phyloP scores from a whole-genome alignment of 2,888 invertebrate genomes.

The Cosmia trapezina region DNA sequence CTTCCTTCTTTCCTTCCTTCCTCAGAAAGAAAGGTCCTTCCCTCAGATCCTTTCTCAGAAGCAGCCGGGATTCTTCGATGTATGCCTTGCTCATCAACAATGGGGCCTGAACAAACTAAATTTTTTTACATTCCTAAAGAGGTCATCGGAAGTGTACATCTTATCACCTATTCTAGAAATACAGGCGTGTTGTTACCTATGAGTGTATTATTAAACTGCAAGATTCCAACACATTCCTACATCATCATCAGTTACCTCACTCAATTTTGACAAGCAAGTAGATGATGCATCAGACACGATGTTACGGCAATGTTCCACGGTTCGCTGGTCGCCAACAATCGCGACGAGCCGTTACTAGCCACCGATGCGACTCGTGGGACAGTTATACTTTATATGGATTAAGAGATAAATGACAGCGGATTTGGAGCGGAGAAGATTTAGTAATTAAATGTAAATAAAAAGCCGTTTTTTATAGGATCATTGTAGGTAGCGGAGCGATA shows the following conservation, averaged over 20 bases:
- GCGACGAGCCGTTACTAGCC: constrained; percentile 70
- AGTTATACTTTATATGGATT: constrained; percentile 56
- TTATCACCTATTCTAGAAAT: not conserved
- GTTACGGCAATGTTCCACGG: constrained; percentile 72
- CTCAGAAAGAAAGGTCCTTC: no score
- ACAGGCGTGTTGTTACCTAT: not conserved
- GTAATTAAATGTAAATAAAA: not conserved
- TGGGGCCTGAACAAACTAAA: no score
- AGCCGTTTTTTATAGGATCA: not conserved
- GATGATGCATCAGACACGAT: constrained; percentile 48
- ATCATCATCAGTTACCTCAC: constrained; percentile 53
- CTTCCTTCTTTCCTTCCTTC: no score
- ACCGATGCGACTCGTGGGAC: constrained; percentile 62
- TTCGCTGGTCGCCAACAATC: constrained; percentile 71
- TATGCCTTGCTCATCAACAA: not conserved
- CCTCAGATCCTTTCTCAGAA: not conserved
- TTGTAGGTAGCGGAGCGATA: not conserved
- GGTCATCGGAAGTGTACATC: no score
- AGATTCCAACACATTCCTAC: constrained; percentile 31
- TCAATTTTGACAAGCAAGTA: constrained; percentile 52
- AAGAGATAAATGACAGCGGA: constrained; percentile 54
- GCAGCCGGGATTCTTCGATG: not conserved
- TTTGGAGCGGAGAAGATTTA: constrained; percentile 40
- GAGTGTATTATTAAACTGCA: not conserved
- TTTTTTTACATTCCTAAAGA: not conserved